Conservation (phyloP, 2,888 invertebrate genomes). For the Zonitis immaculata region DNA sequence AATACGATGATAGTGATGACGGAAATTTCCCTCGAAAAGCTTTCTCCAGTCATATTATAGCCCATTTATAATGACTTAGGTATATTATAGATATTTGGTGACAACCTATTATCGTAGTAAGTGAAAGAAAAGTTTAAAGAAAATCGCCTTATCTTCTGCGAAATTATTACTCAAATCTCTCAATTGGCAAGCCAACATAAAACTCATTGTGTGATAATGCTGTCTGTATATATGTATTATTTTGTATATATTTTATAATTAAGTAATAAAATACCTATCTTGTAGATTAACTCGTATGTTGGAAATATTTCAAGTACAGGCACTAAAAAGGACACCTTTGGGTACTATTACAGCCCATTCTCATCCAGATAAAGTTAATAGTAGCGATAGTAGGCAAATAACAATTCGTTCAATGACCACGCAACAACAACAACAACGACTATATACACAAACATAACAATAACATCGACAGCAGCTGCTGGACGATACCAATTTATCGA, state of each 20-base stretch:
- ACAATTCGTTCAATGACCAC: slow-evolving; percentile 23
- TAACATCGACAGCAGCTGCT: slow-evolving; percentile 22
- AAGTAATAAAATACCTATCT: slow-evolving; percentile 6
- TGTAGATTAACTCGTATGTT: neutral
- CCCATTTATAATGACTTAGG: too few relatives aligned
- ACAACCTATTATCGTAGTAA: too few relatives aligned
- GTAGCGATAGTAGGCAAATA: slow-evolving; percentile 9
- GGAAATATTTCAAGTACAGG: neutral
- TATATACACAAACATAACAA: too few relatives aligned
- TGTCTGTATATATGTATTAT: neutral
- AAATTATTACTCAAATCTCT: too few relatives aligned
- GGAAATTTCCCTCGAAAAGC: too few relatives aligned
- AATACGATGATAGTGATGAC: too few relatives aligned
- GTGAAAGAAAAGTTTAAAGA: too few relatives aligned
- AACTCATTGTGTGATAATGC: too few relatives aligned
- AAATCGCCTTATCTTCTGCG: too few relatives aligned
- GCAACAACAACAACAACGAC: neutral
- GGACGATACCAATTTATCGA: slow-evolving; percentile 36
- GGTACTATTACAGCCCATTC: slow-evolving; percentile 14
- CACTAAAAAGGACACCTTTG: slow-evolving; percentile 1
- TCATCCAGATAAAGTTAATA: slow-evolving; percentile 13
- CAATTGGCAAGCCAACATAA: neutral
- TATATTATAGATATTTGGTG: too few relatives aligned
- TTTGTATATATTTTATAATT: neutral
- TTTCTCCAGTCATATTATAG: too few relatives aligned